These are phyloP conservation scores for Oreamnos americanus DNA, from an alignment of 2,113 vertebrate genomes.

Conservation along the genomic window DNA sequence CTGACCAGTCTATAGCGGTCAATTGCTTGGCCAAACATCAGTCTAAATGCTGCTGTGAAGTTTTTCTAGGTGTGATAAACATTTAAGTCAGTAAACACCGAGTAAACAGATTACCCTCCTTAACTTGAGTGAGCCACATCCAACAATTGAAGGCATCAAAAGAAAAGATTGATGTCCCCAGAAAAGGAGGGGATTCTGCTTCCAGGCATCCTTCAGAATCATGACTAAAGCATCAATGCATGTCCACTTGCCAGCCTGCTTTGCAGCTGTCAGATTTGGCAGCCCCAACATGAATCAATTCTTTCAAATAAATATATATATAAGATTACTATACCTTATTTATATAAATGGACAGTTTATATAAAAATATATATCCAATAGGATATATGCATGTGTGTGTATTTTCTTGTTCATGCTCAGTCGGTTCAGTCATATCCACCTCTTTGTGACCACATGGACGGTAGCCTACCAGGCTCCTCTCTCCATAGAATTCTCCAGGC, in stretches of 20 bases:
- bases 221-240: not conserved
- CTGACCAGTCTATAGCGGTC: not conserved
- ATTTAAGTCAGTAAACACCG: not conserved
- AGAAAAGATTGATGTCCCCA: not conserved
- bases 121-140: not conserved
- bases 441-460: not conserved
- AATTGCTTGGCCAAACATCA: not conserved
- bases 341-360: not conserved
- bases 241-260: not conserved
- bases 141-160: not conserved
- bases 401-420: not conserved
- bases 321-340: not conserved
- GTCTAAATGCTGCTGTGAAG: not conserved
- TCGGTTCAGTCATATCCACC: not conserved
- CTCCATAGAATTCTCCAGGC: not conserved
- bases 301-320: not conserved
- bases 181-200: not conserved
- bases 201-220: not conserved
- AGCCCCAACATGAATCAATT: not conserved
- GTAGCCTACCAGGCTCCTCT: not conserved
- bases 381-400: fast-evolving
- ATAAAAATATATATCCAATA: not conserved
- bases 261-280: not conserved
- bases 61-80: not conserved
- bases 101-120: not conserved